A percentile compares a stretch with the other conserved stretches of the same genome.
Evolutionary conservation across 1,140 invertebrate species (phyloP).

Genomic region (Meloidogyne chitwoodi): DNA sequence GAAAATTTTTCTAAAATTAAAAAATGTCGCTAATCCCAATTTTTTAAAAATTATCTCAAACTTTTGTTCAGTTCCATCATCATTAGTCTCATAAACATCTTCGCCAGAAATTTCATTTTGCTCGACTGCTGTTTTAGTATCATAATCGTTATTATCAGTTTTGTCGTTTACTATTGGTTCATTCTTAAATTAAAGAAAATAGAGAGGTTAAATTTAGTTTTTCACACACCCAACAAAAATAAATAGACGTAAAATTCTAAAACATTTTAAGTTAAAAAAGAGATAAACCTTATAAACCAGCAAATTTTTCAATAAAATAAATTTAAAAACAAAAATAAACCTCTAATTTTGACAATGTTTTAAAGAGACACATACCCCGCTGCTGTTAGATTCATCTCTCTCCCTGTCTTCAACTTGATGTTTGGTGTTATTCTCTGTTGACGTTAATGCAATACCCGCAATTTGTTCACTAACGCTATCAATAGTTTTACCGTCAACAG

Average conservation of each 20-base stretch:
- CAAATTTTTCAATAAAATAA: no score
- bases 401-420: background rate
- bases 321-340: background rate
- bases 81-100: background rate
- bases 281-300: no score
- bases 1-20: slow-evolving; percentile 54
- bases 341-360: background rate
- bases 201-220: no score
- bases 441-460: background rate
- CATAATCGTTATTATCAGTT: background rate
- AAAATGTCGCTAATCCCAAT: background rate
- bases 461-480: background rate
- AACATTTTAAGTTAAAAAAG: no score
- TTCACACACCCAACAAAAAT: no score
- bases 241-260: no score
- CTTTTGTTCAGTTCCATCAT: background rate
- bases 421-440: background rate
- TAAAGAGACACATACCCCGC: background rate
- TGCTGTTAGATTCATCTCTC: background rate
- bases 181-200: background rate
- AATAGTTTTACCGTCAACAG: background rate
- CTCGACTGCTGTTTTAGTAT: background rate
- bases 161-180: background rate
- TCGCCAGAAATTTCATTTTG: background rate
- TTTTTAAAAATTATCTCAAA: background rate